Evolutionary conservation across 1,140 invertebrate species (phyloP).

Genomic region (Lineus longissimus): DNA sequence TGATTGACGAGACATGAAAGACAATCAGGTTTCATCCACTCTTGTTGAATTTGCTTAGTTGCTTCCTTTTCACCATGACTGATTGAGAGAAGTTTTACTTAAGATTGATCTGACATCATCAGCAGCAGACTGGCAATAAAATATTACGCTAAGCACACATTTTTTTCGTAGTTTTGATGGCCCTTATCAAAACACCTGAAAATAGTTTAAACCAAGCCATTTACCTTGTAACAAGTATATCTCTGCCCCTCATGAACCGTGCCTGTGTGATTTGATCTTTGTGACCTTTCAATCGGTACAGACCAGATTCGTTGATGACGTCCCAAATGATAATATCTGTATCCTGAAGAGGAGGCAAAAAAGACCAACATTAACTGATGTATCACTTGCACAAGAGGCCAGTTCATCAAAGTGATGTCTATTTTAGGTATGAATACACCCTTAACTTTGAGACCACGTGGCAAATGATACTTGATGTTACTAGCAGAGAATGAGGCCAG

Average conservation of each 20-base stretch:
- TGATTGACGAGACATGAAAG: slow-evolving; percentile 9
- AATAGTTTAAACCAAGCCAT: slow-evolving; percentile 11
- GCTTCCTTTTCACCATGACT: no score
- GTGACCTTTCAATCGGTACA: slow-evolving; percentile 86
- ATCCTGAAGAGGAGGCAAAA: slow-evolving; percentile 61
- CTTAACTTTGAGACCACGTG: neutral
- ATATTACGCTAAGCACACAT: no score
- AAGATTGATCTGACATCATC: no score
- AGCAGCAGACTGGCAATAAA: no score
- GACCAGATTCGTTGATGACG: slow-evolving; percentile 82
- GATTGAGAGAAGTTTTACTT: no score
- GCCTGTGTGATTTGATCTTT: slow-evolving; percentile 87
- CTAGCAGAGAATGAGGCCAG: neutral
- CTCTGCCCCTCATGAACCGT: slow-evolving; percentile 69
- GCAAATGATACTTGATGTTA: neutral
- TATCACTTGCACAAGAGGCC: neutral
- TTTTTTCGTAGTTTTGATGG: no score
- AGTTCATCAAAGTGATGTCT: neutral
- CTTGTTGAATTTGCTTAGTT: no score
- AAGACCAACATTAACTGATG: neutral
- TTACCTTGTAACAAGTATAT: slow-evolving; percentile 74
- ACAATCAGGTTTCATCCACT: no score
- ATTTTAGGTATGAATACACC: neutral
- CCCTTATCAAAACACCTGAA: no score
- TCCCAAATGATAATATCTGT: slow-evolving; percentile 95